phyloP scores from a whole-genome alignment of 2,113 vertebrate species.

The Zosterops pallidus region DNA sequence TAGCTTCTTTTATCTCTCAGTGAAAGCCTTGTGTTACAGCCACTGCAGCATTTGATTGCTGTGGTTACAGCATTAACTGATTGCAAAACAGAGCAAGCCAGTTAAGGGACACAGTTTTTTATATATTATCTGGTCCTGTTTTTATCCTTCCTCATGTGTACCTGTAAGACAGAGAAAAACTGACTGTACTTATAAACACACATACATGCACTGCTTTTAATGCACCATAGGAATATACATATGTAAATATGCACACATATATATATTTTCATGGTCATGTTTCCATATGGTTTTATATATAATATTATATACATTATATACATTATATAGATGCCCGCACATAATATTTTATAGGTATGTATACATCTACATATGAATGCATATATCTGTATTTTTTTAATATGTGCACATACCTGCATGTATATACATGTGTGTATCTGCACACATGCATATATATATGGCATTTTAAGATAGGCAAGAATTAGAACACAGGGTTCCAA shows the following conservation, averaged over 20 bases:
- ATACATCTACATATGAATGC: not conserved
- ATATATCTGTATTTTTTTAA: too few relatives aligned
- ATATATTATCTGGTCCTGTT: not conserved
- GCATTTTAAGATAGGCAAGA: not conserved
- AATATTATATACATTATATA: not conserved
- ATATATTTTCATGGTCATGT: not conserved
- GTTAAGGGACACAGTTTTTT: not conserved
- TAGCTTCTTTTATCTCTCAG: not conserved
- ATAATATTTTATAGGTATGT: not conserved
- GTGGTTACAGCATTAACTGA: not conserved
- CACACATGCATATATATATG: not conserved
- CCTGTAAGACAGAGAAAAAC: not conserved
- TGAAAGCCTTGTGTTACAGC: not conserved
- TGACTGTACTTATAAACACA: not conserved
- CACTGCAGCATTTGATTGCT: not conserved
- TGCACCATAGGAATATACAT: not conserved
- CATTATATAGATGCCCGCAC: not conserved
- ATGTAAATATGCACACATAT: not conserved
- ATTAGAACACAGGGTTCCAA: not conserved
- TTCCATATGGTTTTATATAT: not conserved
- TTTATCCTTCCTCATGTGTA: not conserved
- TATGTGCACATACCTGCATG: too few relatives aligned
- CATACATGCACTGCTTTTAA: not conserved
- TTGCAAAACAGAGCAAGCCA: not conserved
- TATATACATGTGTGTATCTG: too few relatives aligned